phyloP scores from a whole-genome alignment of 2,888 invertebrate species.

The Herminia tarsipennalis region DNA sequence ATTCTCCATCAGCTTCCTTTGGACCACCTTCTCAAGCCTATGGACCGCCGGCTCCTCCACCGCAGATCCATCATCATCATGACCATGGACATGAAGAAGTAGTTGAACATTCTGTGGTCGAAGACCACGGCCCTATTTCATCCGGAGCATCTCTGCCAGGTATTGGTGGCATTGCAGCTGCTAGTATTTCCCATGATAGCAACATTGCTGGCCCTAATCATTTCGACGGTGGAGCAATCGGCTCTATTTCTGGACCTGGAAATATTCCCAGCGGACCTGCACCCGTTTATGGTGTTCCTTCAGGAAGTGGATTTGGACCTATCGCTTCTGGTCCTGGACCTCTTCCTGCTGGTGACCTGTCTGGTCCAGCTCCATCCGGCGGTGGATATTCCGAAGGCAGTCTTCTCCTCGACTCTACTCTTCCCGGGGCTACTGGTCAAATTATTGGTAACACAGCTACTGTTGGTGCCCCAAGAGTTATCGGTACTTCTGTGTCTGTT shows the following conservation, averaged over 20 bases:
- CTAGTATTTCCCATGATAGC: slow-evolving; percentile 15
- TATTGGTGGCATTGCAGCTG: slow-evolving; percentile 20
- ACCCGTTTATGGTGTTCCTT: not conserved
- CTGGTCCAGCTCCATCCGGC: slow-evolving; percentile 20
- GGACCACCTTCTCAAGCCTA: slow-evolving; percentile 70
- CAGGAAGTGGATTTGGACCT: not conserved
- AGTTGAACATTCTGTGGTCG: slow-evolving; percentile 41
- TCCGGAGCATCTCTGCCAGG: slow-evolving; percentile 37
- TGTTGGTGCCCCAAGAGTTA: slow-evolving; percentile 58
- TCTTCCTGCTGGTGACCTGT: slow-evolving; percentile 14
- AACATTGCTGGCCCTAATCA: slow-evolving; percentile 12
- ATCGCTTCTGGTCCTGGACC: slow-evolving; percentile 8
- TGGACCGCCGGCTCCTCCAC: slow-evolving; percentile 45
- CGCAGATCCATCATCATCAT: not conserved
- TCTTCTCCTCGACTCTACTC: slow-evolving; percentile 27
- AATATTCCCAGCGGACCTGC: slow-evolving; percentile 9
- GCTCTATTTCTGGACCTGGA: slow-evolving; percentile 5
- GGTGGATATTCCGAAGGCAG: slow-evolving; percentile 28
- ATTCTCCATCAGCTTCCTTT: slow-evolving; percentile 71
- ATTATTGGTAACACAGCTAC: slow-evolving; percentile 29
- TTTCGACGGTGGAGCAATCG: not conserved
- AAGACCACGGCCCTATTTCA: slow-evolving; percentile 35
- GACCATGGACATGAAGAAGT: not conserved
- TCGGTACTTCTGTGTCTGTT: slow-evolving; percentile 64
- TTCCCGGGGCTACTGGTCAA: slow-evolving; percentile 21